These are phyloP conservation scores for Harpalus rubripes DNA, from an alignment of 2,888 invertebrate genomes.

Conservation along the genomic window DNA sequence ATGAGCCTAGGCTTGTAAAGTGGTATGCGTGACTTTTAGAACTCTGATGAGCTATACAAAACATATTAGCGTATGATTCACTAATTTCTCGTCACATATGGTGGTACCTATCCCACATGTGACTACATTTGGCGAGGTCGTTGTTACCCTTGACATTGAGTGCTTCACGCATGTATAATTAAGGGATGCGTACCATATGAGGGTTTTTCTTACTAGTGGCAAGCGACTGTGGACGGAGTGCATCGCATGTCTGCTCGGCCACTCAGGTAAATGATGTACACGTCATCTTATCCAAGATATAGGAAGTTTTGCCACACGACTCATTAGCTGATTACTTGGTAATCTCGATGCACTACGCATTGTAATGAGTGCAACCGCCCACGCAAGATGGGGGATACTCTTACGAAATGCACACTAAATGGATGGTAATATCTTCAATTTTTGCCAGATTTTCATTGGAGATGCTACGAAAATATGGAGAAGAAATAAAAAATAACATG, in stretches of 20 bases:
- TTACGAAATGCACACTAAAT: too few species aligned
- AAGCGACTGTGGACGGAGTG: not conserved
- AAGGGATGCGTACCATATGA: not conserved
- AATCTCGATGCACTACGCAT: constrained; percentile 66
- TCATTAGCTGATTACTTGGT: constrained; percentile 71
- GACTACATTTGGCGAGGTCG: too few species aligned
- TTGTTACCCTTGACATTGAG: not conserved
- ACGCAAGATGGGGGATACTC: constrained; percentile 12
- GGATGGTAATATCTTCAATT: too few species aligned
- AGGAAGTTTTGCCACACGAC: constrained; percentile 70
- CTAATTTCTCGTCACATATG: too few species aligned
- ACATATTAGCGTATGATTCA: too few species aligned
- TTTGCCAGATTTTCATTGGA: too few species aligned
- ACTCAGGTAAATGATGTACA: constrained; percentile 75
- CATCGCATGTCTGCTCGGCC: constrained; percentile 75
- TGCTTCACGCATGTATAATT: not conserved
- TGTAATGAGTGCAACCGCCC: constrained; percentile 57
- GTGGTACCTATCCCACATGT: too few species aligned
- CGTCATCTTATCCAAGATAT: constrained; percentile 73
- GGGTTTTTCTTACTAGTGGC: not conserved
- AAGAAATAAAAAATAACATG: too few species aligned
- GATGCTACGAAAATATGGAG: too few species aligned
- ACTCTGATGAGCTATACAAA: too few species aligned
- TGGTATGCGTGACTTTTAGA: too few species aligned
- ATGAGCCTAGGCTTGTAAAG: too few species aligned